Percentiles rank a stretch among this genome's conserved stretches.
phyloP scores from a whole-genome alignment of 30 jellyfish, hydroid and myxozoan genomes.

The Turritopsis dohrnii region DNA sequence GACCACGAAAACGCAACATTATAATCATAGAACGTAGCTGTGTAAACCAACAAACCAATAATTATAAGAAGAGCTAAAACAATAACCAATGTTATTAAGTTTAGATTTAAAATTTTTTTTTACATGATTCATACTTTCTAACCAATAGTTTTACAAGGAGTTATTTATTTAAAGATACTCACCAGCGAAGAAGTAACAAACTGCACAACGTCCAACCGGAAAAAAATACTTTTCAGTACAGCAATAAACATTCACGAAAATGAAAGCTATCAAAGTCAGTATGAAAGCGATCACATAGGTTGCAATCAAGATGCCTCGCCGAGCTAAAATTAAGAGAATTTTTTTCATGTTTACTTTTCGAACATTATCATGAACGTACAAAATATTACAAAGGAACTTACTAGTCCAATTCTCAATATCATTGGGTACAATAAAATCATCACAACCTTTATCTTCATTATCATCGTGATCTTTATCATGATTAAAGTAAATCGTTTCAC shows the following conservation, averaged over 20 bases:
- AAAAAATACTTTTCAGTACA: constrained; percentile 91
- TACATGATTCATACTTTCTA: too few species aligned
- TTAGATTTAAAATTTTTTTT: too few species aligned
- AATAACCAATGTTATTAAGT: too few species aligned
- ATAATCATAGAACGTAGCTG: constrained; percentile 52
- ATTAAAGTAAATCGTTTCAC: constrained; percentile 13
- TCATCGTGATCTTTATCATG: constrained; percentile 13
- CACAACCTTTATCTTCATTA: constrained; percentile 13
- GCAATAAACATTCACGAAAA: constrained; percentile 83
- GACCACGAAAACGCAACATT: constrained; percentile 94
- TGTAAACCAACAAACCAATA: constrained; percentile 73
- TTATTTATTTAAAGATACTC: not conserved
- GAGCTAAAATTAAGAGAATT: too few species aligned
- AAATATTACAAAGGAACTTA: not conserved
- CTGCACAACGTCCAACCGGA: constrained; percentile 94
- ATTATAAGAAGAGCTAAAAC: constrained; percentile 66
- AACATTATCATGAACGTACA: too few species aligned
- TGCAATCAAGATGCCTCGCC: constrained; percentile 62
- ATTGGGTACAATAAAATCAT: constrained; percentile 13
- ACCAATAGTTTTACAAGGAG: too few species aligned
- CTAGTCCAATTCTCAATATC: constrained; percentile 20
- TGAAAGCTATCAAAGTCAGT: constrained; percentile 75
- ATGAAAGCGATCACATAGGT: constrained; percentile 67
- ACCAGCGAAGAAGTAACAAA: constrained; percentile 73
- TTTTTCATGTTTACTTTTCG: too few species aligned